These are phyloP conservation scores for Doryteuthis pealeii DNA, from an alignment of 1,140 invertebrate genomes.

Conservation along the genomic window DNA sequence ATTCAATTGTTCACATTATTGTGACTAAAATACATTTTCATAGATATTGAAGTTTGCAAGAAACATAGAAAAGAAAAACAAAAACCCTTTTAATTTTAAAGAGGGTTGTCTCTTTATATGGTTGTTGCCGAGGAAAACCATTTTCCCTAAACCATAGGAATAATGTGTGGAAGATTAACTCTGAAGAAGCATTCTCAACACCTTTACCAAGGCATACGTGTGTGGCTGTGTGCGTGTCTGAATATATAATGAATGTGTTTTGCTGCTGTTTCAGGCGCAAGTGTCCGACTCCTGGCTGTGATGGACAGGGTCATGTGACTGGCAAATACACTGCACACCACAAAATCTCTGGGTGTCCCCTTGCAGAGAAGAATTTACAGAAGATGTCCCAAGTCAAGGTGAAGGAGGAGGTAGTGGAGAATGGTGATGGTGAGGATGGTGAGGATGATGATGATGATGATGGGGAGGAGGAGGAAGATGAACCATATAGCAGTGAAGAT, in stretches of 20 bases:
- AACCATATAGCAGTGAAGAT: background rate
- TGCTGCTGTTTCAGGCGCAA: constrained; percentile 33
- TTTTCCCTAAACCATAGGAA: too few relatives aligned
- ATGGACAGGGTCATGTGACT: constrained; percentile 65
- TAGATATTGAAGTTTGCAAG: too few relatives aligned
- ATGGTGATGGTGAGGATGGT: too few relatives aligned
- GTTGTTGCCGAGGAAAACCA: too few relatives aligned
- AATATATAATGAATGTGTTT: background rate
- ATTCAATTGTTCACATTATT: too few relatives aligned
- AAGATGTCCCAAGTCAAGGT: background rate
- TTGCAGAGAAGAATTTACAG: constrained; percentile 63
- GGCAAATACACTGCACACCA: constrained; percentile 85
- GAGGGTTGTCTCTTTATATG: too few relatives aligned
- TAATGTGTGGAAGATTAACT: too few relatives aligned
- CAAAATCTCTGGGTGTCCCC: constrained; percentile 64
- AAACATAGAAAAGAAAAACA: too few relatives aligned
- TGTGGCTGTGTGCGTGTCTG: background rate
- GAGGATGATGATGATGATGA: background rate
- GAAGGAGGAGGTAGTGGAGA: background rate
- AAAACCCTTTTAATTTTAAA: too few relatives aligned
- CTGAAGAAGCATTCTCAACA: too few relatives aligned
- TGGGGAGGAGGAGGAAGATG: background rate
- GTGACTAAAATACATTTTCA: too few relatives aligned
- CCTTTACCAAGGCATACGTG: background rate
- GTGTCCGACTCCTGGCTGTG: constrained; percentile 61